These are phyloP conservation scores for Thera britannica DNA, from an alignment of 2,888 invertebrate species.

Conservation along the genomic window DNA sequence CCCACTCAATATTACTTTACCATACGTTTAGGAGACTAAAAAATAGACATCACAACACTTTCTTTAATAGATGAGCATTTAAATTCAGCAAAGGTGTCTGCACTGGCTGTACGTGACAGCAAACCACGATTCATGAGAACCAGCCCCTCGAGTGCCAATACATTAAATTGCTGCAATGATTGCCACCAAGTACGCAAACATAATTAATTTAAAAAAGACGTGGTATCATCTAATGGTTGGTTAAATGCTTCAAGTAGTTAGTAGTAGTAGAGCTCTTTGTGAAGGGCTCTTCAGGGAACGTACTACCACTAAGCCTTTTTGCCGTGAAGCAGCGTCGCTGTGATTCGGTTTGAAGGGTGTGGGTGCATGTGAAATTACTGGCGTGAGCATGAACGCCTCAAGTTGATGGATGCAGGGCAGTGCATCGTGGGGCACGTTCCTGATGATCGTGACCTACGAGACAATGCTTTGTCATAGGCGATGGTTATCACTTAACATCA, in stretches of 20 bases:
- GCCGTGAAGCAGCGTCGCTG: too few species aligned
- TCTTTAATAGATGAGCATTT: slow-evolving; percentile 1
- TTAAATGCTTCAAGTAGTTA: not conserved
- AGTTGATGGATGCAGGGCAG: too few species aligned
- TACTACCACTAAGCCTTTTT: too few species aligned
- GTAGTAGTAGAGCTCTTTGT: not conserved
- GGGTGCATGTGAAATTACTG: too few species aligned
- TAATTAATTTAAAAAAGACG: slow-evolving; percentile 13
- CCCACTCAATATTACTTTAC: too few species aligned
- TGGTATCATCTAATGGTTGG: slow-evolving; percentile 11
- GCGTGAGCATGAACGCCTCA: too few species aligned
- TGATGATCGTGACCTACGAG: too few species aligned
- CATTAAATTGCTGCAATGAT: slow-evolving; percentile 32
- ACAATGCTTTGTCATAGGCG: too few species aligned
- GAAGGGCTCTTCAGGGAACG: too few species aligned
- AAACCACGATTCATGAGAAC: slow-evolving; percentile 29
- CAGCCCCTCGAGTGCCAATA: slow-evolving; percentile 19
- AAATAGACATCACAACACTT: not conserved
- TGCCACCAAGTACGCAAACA: slow-evolving; percentile 27
- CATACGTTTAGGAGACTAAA: not conserved
- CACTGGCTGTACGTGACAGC: slow-evolving; percentile 32
- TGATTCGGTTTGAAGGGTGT: too few species aligned
- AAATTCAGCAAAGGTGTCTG: slow-evolving; percentile 17
- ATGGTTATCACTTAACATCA: too few species aligned
- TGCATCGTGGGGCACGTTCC: too few species aligned